These are phyloP conservation scores for Tipula lateralis DNA, from an alignment of 2,888 invertebrate genomes.

Conservation along the genomic window DNA sequence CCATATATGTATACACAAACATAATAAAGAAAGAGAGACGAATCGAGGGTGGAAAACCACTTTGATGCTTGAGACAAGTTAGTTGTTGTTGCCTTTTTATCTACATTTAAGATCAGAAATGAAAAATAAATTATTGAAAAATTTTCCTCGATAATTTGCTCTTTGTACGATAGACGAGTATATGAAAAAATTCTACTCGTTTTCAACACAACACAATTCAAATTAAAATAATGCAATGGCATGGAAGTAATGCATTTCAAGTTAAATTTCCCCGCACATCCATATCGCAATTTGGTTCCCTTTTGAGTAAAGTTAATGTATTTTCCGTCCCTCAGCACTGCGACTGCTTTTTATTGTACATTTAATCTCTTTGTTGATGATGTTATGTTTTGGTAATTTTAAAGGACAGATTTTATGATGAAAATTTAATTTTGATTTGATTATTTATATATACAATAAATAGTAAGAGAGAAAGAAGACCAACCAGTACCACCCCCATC, in stretches of 20 bases:
- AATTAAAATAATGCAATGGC: constrained; percentile 19
- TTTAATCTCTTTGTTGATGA: constrained; percentile 1
- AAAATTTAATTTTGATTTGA: neutral
- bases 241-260: constrained; percentile 1
- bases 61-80: neutral
- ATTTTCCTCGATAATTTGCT: neutral
- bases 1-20: neutral
- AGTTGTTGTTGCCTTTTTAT: neutral
- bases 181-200: neutral
- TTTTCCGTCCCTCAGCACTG: neutral
- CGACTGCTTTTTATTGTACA: neutral
- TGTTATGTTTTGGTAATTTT: constrained; percentile 13
- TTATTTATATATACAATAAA: no score
- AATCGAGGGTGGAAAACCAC: neutral
- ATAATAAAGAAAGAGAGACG: no score
- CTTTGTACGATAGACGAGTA: neutral
- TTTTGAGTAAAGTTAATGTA: neutral
- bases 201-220: constrained; percentile 11
- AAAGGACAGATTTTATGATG: neutral
- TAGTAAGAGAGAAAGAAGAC: no score
- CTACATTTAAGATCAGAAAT: neutral
- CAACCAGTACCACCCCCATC: neutral
- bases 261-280: neutral
- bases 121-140: neutral
- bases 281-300: neutral